Percentiles rank a stretch among this genome's conserved stretches.
phyloP scores from a whole-genome alignment of 1,140 invertebrate species.

The Drosophila funebris region DNA sequence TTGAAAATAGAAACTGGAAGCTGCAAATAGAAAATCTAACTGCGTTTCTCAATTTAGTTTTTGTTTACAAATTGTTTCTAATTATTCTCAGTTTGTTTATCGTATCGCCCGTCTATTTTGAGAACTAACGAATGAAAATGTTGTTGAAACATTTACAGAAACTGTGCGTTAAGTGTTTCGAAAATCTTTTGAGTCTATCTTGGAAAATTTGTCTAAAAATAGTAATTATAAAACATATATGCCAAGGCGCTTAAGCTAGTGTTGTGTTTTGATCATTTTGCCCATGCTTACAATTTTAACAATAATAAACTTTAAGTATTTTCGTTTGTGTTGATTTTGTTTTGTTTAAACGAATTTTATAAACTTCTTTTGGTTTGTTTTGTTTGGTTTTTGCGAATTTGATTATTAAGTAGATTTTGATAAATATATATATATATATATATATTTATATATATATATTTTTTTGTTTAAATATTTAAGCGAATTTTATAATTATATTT shows the following conservation, averaged over 20 bases:
- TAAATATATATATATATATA: slow-evolving; percentile 55
- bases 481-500: slow-evolving; percentile 46
- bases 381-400: slow-evolving; percentile 68
- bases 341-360: slow-evolving; percentile 56
- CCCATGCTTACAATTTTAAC: slow-evolving; percentile 73
- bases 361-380: slow-evolving; percentile 57
- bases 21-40: slow-evolving; percentile 45
- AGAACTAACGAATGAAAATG: slow-evolving; percentile 49
- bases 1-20: slow-evolving; percentile 18
- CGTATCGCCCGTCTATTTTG: slow-evolving; percentile 54
- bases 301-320: slow-evolving; percentile 62
- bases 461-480: slow-evolving; percentile 36
- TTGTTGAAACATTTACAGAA: slow-evolving; percentile 27
- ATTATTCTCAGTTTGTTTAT: slow-evolving; percentile 74
- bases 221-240: slow-evolving; percentile 26
- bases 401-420: slow-evolving; percentile 66
- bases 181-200: background rate
- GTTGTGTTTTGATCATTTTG: slow-evolving; percentile 19
- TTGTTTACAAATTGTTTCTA: slow-evolving; percentile 77
- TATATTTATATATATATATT: slow-evolving; percentile 4
- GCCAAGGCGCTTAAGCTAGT: slow-evolving; percentile 19
- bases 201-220: slow-evolving; percentile 19
- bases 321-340: slow-evolving; percentile 40
- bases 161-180: background rate
- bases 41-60: slow-evolving; percentile 40